Percentiles rank a stretch among this genome's conserved stretches.
Evolutionary conservation across 2,888 invertebrate species (phyloP).

Genomic region (Megastigmus dorsalis): DNA sequence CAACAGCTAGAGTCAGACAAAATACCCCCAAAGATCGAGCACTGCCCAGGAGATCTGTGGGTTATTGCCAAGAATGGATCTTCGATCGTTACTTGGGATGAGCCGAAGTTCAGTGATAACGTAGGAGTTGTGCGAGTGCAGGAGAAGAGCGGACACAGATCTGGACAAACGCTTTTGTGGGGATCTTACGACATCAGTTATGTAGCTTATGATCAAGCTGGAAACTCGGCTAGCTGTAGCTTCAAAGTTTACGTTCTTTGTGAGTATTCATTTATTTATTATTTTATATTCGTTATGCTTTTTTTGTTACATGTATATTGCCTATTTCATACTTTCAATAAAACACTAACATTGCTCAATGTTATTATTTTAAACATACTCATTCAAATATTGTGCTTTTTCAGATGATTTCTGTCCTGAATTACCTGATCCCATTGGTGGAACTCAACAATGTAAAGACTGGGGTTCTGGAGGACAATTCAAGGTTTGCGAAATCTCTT

Average conservation of each 20-base stretch:
- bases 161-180: constrained; percentile 92
- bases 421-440: constrained; percentile 91
- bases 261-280: constrained; percentile 79
- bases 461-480: constrained; percentile 98
- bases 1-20: constrained; percentile 90
- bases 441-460: constrained; percentile 92
- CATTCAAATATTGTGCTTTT: no score
- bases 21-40: constrained; percentile 88
- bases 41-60: constrained; percentile 96
- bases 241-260: constrained; percentile 93
- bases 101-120: constrained; percentile 92
- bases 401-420: constrained; percentile 94
- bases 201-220: constrained; percentile 93
- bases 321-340: neutral
- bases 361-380: constrained; percentile 11
- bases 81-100: constrained; percentile 92
- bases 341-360: neutral
- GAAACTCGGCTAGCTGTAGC: constrained; percentile 92
- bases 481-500: constrained; percentile 94
- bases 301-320: neutral
- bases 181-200: constrained; percentile 95
- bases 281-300: neutral
- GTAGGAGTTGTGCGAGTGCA: constrained; percentile 86
- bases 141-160: constrained; percentile 89
- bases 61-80: constrained; percentile 94